Evolutionary conservation across 2,113 vertebrate species (phyloP).

Genomic region (Prietella phreatophila): DNA sequence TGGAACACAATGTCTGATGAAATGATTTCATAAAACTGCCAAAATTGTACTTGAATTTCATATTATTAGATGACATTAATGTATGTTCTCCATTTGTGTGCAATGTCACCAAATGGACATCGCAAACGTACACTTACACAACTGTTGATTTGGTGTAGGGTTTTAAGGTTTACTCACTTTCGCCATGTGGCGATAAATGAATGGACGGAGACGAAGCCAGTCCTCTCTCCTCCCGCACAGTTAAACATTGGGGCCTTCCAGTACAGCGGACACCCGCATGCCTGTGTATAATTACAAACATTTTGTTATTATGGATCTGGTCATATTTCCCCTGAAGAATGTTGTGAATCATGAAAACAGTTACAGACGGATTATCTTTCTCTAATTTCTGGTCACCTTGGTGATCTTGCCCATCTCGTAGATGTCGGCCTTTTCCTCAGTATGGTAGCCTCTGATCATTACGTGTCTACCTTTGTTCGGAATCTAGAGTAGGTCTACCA

Average conservation of each 20-base stretch:
- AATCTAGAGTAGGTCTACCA: no score
- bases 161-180: slow-evolving; percentile 77
- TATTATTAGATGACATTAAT: not conserved
- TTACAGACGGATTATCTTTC: not conserved
- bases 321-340: not conserved
- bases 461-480: no score
- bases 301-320: not conserved
- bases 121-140: no score
- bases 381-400: slow-evolving; percentile 76
- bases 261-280: slow-evolving; percentile 91
- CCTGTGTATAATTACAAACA: slow-evolving; percentile 69
- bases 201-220: slow-evolving; percentile 87
- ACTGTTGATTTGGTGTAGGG: not conserved
- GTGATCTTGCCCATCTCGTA: slow-evolving; percentile 95
- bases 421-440: slow-evolving; percentile 89
- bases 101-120: no score
- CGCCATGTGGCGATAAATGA: slow-evolving; percentile 91
- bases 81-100: not conserved
- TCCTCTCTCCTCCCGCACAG: slow-evolving; percentile 88
- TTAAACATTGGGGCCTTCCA: slow-evolving; percentile 96
- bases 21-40: not conserved
- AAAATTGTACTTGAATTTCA: no score
- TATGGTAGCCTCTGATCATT: no score
- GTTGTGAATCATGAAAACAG: not conserved
- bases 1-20: not conserved